Percentiles rank a stretch among this genome's conserved stretches.
These are phyloP conservation scores for Synanceia verrucosa DNA, from an alignment of 2,797 vertebrate species.

Conservation along the genomic window DNA sequence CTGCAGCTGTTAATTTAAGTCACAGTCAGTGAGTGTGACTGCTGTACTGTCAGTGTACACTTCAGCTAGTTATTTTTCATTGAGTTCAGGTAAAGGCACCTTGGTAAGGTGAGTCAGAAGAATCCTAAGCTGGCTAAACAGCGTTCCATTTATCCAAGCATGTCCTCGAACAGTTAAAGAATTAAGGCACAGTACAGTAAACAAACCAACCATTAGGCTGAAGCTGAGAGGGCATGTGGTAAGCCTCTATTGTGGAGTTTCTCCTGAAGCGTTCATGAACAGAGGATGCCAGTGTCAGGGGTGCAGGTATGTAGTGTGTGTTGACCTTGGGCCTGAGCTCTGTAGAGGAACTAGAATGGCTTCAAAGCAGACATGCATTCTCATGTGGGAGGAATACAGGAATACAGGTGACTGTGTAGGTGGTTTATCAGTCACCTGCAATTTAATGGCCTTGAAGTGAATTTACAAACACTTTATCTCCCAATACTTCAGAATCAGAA, in stretches of 20 bases:
- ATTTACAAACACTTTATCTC: not conserved
- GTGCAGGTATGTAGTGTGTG: not conserved
- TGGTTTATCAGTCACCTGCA: not conserved
- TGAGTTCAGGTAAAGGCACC: not conserved
- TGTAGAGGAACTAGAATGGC: not conserved
- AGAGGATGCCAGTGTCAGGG: not conserved
- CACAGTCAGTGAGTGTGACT: not conserved
- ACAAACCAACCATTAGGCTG: not conserved
- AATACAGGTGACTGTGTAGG: not conserved
- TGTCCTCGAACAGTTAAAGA: slow-evolving; percentile 2
- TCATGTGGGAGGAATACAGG: not conserved
- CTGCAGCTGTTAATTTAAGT: slow-evolving; percentile 10
- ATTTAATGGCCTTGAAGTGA: slow-evolving; percentile 6
- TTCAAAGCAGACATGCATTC: not conserved
- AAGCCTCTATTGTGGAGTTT: not conserved
- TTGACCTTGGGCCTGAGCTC: not conserved
- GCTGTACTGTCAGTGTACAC: not conserved
- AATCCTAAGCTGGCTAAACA: too few relatives aligned
- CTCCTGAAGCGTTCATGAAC: not conserved
- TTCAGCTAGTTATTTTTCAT: not conserved
- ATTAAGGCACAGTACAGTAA: not conserved
- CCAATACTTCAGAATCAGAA: not conserved
- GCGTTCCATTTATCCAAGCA: not conserved
- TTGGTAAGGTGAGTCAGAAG: too few relatives aligned
- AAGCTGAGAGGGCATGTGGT: not conserved